Evolutionary conservation across 2,888 invertebrate genomes (phyloP), one percentile per base, ranked within the genome.

Genomic region (Bedellia somnulentella): DNA sequence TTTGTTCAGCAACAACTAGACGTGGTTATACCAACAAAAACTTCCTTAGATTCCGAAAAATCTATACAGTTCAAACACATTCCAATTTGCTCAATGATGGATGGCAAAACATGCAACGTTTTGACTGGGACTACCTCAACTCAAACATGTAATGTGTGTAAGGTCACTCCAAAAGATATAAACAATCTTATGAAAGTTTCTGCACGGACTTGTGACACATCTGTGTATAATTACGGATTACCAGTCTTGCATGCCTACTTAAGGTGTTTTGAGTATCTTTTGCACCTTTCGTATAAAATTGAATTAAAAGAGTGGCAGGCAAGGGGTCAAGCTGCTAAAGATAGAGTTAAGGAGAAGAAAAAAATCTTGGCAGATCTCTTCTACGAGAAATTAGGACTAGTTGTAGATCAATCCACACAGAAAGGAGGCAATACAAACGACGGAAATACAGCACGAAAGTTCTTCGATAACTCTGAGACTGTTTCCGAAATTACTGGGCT

Each of bases 51-150:
- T 11, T 8, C n/a, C n/a, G n/a, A 10, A 8, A 24, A 12, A 24
- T 6, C 9, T 6, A 11, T 24, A 9, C n/a, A n/a, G 11, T 24
- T 24, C 11, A 24, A 24, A 10, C 24, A 24, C 11, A 24, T 24
- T 11, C 11, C 24, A n/a, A 24, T 24, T n/a, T 24, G 24, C 11
- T 10, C 24, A 27, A 35, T 35, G 37, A 31, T 37, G 24, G 37
- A 37, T 26, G 37, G 35, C 6, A 37, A 37, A 22, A 24, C 24
- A n/a, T 24, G 24, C 11, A 24, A 24, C 11, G 24, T 24, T 24
- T 12, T 24, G 3, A 24, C 24, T 6, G 10, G 11, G 11, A 24
- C 24, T 24, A 11, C n/a, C n/a, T 24, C 24, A 24, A 24, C 10
- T 12, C 24, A 24, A 5, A 12, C 24, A 6, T 24, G 24, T 11